Conservation (phyloP, 1,140 invertebrate genomes). For the Caerostris darwini region DNA sequence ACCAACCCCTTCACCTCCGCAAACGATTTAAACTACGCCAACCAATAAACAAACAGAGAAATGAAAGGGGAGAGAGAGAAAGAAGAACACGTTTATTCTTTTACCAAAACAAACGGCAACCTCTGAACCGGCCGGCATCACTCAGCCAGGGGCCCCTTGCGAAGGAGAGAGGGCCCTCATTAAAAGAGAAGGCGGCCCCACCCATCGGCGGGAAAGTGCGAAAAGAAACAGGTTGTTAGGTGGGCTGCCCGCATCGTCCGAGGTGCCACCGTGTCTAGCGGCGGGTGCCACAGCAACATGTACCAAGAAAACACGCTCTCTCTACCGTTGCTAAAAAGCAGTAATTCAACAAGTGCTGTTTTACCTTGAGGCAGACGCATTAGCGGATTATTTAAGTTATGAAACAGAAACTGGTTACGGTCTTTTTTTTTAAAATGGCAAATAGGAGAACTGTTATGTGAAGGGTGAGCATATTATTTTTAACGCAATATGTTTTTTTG, state of each 20-base stretch:
- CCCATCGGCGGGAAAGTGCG: slow-evolving; percentile 26
- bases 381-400: not conserved
- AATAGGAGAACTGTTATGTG: too few species aligned
- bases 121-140: not conserved
- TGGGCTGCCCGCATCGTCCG: not conserved
- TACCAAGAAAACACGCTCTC: not conserved
- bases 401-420: not conserved
- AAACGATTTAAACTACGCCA: not conserved
- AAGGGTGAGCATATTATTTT: too few species aligned
- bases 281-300: not conserved
- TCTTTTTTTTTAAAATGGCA: too few species aligned
- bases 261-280: not conserved
- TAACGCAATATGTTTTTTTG: too few species aligned
- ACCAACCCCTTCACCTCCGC: not conserved
- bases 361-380: not conserved
- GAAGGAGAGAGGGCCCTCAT: not conserved
- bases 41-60: not conserved
- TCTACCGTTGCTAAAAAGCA: not conserved
- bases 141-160: not conserved
- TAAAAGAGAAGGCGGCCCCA: not conserved
- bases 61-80: not conserved
- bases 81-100: not conserved
- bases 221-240: slow-evolving; percentile 49
- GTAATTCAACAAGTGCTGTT: not conserved
- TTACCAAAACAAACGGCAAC: not conserved